Base-by-base conservation (phyloP, 2,797 vertebrate species). In the Eospalax fontanierii region DNA sequence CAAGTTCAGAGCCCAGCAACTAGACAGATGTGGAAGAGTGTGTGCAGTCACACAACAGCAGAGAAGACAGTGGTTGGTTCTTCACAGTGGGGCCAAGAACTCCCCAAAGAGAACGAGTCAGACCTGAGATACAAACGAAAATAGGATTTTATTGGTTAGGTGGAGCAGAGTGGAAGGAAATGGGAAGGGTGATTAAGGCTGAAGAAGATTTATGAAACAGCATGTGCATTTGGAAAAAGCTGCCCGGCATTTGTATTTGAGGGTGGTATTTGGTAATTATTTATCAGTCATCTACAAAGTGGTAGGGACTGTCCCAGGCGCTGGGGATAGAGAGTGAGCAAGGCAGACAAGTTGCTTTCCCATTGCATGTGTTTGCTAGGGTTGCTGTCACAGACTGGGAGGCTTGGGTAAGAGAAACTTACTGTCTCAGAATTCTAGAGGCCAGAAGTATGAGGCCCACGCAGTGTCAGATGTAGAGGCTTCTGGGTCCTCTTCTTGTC, bases 91-190 rank as follows among this genome's bases (percentile, higher is more conserved):
- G 1, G 21, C 76, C 61, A 88, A 90, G 75, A 19, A 54, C 4
- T 73, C 54, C 6, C 15, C 26, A n/a, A 0, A 35, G 38, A 90
- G 59, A 90, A 70, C 26, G 38, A 73, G 6, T 82, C 70, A 43
- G 65, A 87, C 35, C 14, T 57, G 57, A 76, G 26, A 71, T 79
- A 80, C 66, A 79, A 90, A 94, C 18, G 43, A 76, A 85, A 95
- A 65, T 19, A 40, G 26, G 15, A 90, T 80, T 90, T 83, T 59
- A 94, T 80, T 86, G 70, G 66, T 19, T 84, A 12, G 35, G 78
- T 82, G 40, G 11, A 24, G 18, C 84, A 85, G 54, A 50, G 30
- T 54, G 89, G 35, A 57, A 50, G 59, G 9, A 33, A 57, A 16
- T 0, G 46, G 19, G 46, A 74, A 73, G 19, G 21, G 30, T 35